Evolutionary conservation across 64 coral and sea anemone genomes (phyloP).

Genomic region (Montipora efflorescens): DNA sequence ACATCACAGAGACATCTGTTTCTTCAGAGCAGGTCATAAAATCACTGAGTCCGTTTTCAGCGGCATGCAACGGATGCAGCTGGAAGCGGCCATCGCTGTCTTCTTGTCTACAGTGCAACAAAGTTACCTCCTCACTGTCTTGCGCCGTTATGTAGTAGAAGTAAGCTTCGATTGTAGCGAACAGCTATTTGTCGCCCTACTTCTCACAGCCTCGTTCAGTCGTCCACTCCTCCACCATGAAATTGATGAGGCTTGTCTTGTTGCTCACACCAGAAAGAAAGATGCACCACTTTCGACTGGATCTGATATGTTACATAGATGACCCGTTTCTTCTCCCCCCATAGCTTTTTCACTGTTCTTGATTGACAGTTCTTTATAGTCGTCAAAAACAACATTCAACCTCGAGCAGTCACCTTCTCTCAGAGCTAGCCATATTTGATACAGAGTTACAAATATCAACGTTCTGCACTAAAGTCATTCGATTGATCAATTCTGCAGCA

Average conservation of each 20-base stretch:
- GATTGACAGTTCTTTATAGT: background rate
- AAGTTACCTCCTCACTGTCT: background rate
- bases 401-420: background rate
- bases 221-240: too few species aligned
- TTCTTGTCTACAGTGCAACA: background rate
- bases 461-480: constrained; percentile 52
- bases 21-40: constrained; percentile 27
- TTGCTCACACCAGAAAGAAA: too few species aligned
- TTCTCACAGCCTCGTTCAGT: too few species aligned
- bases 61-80: constrained; percentile 4
- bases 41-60: background rate
- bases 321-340: too few species aligned
- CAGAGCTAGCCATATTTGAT: constrained; percentile 4
- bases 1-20: constrained; percentile 41
- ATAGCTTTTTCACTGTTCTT: too few species aligned
- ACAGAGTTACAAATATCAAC: constrained; percentile 18
- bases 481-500: constrained; percentile 42
- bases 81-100: constrained; percentile 4
- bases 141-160: background rate
- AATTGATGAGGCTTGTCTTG: too few species aligned
- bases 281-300: background rate
- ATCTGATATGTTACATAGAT: too few species aligned
- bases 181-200: background rate
- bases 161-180: background rate
- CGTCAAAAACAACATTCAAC: constrained; percentile 59